phyloP scores from a whole-genome alignment of 2,113 vertebrate species.

The Pantherophis guttatus region DNA sequence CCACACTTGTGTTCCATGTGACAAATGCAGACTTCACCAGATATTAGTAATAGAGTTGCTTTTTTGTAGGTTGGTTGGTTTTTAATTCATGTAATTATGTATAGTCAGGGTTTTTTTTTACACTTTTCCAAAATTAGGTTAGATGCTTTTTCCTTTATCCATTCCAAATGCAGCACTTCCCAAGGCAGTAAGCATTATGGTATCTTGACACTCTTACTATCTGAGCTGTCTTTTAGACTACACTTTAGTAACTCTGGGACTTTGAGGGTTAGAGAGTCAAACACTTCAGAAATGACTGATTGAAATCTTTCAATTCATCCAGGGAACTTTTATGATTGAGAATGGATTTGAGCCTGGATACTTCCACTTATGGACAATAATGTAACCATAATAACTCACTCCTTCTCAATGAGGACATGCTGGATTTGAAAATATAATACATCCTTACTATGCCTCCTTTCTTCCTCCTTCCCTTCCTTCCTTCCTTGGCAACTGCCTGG shows the following conservation, averaged over 20 bases:
- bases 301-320: background rate
- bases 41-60: background rate
- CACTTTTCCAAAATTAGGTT: background rate
- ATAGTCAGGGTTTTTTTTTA: background rate
- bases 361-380: background rate
- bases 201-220: background rate
- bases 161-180: background rate
- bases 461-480: background rate
- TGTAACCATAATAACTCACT: background rate
- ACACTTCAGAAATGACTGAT: background rate
- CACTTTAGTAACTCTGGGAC: background rate
- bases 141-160: background rate
- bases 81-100: background rate
- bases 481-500: background rate
- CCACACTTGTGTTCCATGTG: background rate
- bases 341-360: background rate
- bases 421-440: background rate
- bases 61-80: background rate
- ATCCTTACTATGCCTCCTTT: background rate
- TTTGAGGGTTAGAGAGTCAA: background rate
- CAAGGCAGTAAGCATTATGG: background rate
- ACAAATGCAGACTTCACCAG: background rate
- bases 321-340: background rate
- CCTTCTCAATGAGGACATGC: background rate
- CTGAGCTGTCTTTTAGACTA: background rate